A percentile compares a stretch with the other conserved stretches of the same genome.
Evolutionary conservation across 2,113 vertebrate species (phyloP).

Genomic region (Cisticola juncidis): DNA sequence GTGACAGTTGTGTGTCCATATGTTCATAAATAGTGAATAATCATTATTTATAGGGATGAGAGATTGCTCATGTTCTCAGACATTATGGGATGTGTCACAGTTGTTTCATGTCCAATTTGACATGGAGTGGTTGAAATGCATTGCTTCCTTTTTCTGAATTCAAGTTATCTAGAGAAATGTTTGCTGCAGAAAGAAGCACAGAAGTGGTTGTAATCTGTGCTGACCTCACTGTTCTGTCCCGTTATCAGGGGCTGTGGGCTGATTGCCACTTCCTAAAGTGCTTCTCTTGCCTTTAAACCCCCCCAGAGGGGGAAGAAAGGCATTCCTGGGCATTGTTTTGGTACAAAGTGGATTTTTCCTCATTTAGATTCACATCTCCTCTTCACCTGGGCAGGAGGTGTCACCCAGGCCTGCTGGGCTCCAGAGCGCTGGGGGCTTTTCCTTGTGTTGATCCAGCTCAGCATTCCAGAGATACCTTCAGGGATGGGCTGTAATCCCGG

Average conservation of each 20-base stretch:
- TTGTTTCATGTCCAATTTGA: not conserved
- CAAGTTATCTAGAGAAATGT: not conserved
- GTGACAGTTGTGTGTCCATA: not conserved
- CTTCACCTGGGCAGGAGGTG: accelerated
- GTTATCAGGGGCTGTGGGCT: not conserved
- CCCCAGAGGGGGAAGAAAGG: not conserved
- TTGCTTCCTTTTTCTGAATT: not conserved
- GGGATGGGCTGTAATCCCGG: not conserved
- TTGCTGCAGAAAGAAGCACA: not conserved
- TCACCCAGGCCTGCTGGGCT: not conserved
- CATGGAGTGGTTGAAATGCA: not conserved
- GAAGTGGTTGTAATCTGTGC: accelerated
- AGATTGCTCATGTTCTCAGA: not conserved
- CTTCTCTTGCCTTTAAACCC: not conserved
- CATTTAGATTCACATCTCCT: not conserved
- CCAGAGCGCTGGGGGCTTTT: not conserved
- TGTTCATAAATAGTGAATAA: not conserved
- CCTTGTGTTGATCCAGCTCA: not conserved
- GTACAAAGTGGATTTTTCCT: not conserved
- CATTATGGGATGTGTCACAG: not conserved
- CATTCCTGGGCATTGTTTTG: not conserved
- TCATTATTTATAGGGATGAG: not conserved
- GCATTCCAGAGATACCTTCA: not conserved
- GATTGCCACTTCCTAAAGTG: not conserved
- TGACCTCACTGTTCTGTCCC: accelerated